A percentile compares a stretch with the other conserved stretches of the same genome.
Evolutionary conservation across 2,888 invertebrate species (phyloP).

Genomic region (Epinotia bilunana): DNA sequence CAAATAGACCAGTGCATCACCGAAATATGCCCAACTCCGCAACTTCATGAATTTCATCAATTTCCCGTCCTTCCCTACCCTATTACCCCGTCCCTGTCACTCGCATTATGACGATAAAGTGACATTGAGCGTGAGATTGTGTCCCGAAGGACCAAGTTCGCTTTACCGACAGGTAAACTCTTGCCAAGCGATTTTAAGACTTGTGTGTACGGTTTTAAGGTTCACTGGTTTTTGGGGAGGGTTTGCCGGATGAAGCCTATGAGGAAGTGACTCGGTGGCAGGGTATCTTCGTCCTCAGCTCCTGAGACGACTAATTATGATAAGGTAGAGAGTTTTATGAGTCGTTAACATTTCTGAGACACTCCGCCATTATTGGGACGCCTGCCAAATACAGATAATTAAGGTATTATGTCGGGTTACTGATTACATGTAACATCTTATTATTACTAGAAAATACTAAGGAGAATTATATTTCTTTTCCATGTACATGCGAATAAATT

Average conservation of each 20-base stretch:
- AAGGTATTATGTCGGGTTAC: conserved; percentile 16
- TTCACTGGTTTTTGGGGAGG: conserved; percentile 7
- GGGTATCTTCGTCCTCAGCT: conserved; percentile 36
- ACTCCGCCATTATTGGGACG: conserved; percentile 26
- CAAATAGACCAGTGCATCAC: conserved; percentile 53
- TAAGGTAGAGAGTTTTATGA: conserved; percentile 44
- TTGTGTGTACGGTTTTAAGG: conserved; percentile 47
- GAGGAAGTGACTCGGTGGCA: conserved; percentile 67
- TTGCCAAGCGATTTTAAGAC: conserved; percentile 48
- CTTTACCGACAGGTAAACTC: conserved; percentile 30
- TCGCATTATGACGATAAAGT: conserved; percentile 79
- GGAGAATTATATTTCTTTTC: too few species aligned
- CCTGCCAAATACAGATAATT: conserved; percentile 40
- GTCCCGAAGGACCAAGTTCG: conserved; percentile 48
- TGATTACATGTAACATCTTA: background rate
- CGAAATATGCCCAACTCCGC: conserved; percentile 59
- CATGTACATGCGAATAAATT: too few species aligned
- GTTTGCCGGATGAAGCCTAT: conserved; percentile 49
- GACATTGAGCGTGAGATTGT: conserved; percentile 80
- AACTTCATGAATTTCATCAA: conserved; percentile 76
- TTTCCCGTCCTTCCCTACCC: conserved; percentile 52
- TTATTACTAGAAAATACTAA: too few species aligned
- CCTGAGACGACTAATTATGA: conserved; percentile 43
- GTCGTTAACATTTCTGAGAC: conserved; percentile 35
- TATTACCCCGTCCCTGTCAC: conserved; percentile 55